These are phyloP conservation scores for Tautogolabrus adspersus DNA, from an alignment of 2,113 vertebrate species.

Conservation along the genomic window DNA sequence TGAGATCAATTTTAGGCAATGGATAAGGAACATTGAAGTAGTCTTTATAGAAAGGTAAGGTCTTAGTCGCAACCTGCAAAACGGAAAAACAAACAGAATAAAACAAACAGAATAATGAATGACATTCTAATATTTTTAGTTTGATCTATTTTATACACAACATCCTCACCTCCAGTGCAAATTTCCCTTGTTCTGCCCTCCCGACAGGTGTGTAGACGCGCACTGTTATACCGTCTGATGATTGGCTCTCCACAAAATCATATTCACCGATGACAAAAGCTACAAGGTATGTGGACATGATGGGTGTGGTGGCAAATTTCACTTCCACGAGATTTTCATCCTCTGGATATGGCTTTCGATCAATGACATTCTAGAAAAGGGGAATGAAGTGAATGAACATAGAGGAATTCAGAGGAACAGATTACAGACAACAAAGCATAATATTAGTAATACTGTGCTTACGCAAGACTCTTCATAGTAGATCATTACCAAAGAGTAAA, in stretches of 20 bases:
- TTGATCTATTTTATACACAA: not conserved
- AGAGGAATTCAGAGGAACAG: not conserved
- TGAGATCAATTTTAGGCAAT: constrained; percentile 99
- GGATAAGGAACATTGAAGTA: constrained; percentile 99
- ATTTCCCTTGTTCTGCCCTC: constrained; percentile 96
- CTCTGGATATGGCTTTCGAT: constrained; percentile 92
- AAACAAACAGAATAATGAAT: not conserved
- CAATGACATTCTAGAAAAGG: constrained; percentile 88
- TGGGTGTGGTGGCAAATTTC: constrained; percentile 93
- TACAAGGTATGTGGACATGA: constrained; percentile 98
- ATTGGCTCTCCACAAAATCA: constrained; percentile 95
- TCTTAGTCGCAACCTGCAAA: constrained; percentile 97
- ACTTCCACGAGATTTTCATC: constrained; percentile 94
- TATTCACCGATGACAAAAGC: constrained; percentile 99
- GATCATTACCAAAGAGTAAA: too few species aligned
- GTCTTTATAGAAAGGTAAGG: constrained; percentile 99
- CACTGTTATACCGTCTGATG: constrained; percentile 91
- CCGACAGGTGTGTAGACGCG: constrained; percentile 97
- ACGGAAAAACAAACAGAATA: not conserved
- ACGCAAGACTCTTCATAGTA: too few species aligned
- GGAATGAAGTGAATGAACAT: not conserved
- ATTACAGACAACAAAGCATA: not conserved
- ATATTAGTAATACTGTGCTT: not conserved
- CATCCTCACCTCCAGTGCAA: constrained; percentile 94
- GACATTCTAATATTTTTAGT: not conserved